Evolutionary conservation across 2,797 vertebrate species (phyloP).

Genomic region (Antennarius maculatus): DNA sequence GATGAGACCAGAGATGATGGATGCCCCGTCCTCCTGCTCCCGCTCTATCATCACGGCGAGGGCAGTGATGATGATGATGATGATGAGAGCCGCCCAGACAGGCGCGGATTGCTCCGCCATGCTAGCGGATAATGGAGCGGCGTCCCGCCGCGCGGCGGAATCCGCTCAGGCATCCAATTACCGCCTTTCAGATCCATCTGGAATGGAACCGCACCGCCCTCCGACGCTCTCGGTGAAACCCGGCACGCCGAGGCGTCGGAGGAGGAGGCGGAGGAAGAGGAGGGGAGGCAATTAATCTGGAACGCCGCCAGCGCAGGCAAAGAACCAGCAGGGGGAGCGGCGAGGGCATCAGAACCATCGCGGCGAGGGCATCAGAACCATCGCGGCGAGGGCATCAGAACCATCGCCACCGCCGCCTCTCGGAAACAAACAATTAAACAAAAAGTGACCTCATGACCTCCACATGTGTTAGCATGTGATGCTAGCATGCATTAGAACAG

Average conservation of each 20-base stretch:
- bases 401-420: too few relatives aligned
- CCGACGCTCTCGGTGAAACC: conserved; percentile 48
- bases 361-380: too few relatives aligned
- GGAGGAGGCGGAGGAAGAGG: too few relatives aligned
- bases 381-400: too few relatives aligned
- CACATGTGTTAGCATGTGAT: too few relatives aligned
- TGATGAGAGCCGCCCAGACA: conserved; percentile 75
- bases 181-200: conserved; percentile 74
- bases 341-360: too few relatives aligned
- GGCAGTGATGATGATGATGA: conserved; percentile 81
- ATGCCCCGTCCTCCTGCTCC: conserved; percentile 72
- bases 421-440: too few relatives aligned
- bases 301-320: conserved; percentile 61
- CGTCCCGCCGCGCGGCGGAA: conserved; percentile 71
- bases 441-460: too few relatives aligned
- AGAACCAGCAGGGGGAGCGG: too few relatives aligned
- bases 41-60: conserved; percentile 73
- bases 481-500: too few relatives aligned
- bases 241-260: conserved; percentile 2
- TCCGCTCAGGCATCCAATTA: conserved; percentile 80
- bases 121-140: conserved; percentile 77
- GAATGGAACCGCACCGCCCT: conserved; percentile 52
- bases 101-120: conserved; percentile 69
- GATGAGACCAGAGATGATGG: conserved; percentile 78
- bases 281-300: conserved; percentile 55